Conservation (phyloP, 2,888 invertebrate species). For the Masnerella sp. region DNA sequence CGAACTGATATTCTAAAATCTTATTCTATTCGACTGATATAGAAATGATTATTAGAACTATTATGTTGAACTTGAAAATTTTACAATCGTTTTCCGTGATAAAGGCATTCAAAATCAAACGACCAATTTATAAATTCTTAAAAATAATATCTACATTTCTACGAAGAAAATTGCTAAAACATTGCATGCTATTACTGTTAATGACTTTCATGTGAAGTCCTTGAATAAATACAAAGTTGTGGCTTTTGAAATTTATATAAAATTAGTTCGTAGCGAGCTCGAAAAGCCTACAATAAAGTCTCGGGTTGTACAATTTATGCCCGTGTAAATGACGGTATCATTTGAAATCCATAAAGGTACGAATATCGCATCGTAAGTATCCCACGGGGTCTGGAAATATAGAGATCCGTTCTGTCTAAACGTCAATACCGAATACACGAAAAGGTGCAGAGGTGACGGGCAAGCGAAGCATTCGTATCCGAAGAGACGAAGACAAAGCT, state of each 20-base stretch:
- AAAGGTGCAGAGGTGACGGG: conserved; percentile 56
- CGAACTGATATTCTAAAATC: no score
- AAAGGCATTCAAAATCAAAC: no score
- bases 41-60: no score
- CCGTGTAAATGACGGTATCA: conserved; percentile 47
- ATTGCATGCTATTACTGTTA: no score
- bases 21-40: no score
- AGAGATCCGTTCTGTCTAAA: conserved; percentile 34
- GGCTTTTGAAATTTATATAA: conserved; percentile 16
- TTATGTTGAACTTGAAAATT: no score
- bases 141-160: no score
- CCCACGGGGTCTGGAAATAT: conserved; percentile 27
- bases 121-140: no score
- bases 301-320: conserved; percentile 33
- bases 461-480: conserved; percentile 40
- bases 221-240: conserved; percentile 32
- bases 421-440: conserved; percentile 50
- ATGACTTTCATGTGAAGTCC: not conserved
- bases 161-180: no score
- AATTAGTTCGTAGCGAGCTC: conserved; percentile 25
- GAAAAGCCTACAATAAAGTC: conserved; percentile 43
- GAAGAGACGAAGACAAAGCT: conserved; percentile 40
- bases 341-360: conserved; percentile 34
- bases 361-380: conserved; percentile 36
- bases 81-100: no score